Base-by-base conservation (phyloP, 23 tunicate species). In the Botrylloides violaceus region DNA sequence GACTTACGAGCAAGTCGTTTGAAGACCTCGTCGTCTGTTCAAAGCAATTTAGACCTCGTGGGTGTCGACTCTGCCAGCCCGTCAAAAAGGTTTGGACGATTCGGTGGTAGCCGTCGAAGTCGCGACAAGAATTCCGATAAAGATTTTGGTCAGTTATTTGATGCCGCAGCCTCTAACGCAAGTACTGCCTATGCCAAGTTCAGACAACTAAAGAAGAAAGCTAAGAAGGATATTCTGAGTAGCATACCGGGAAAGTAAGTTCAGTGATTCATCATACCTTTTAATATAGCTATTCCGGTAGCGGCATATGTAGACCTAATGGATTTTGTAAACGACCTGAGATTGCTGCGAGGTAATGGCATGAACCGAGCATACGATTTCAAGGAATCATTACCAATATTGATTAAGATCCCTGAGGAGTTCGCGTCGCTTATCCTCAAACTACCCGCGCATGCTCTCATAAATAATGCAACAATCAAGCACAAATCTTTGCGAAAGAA, bases 181-280 rank as follows among this genome's bases (percentile, higher is more conserved):
- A 63, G 70, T 34, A 68, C 26, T 37, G 74, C 74, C 6, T 68
- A 68, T 25, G 74, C 74, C 23, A 68, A 68, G 37, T 4, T 68
- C 26, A 53, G 74, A 1, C 58, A 43, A 68, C 37, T 68, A 25
- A 68, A 68, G 37, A 68, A 38, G 26, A 25, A 28, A 4, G 70
- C 70, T 22, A 63, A 63, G 33, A 31, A 33, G 7, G 70, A 63
- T 63, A 26, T 63, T 29, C 29, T 63, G 32, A 34, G 33, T 33
- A 33, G 18, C 34, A 63, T 21, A 27, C 70, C 70, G 26, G 33
- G 33, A 9, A 63, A 63, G 70, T 63, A 63, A 63, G 70, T 63
- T 19, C n/a, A n/a, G n/a, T n/a, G n/a, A n/a, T n/a, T n/a, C n/a
- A n/a, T n/a, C n/a, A n/a, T n/a, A n/a, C n/a, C n/a, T n/a, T n/a